Percentiles rank a stretch among this genome's conserved stretches.
Evolutionary conservation across 2,113 vertebrate genomes (phyloP).

Genomic region (Aptenodytes forsteri): DNA sequence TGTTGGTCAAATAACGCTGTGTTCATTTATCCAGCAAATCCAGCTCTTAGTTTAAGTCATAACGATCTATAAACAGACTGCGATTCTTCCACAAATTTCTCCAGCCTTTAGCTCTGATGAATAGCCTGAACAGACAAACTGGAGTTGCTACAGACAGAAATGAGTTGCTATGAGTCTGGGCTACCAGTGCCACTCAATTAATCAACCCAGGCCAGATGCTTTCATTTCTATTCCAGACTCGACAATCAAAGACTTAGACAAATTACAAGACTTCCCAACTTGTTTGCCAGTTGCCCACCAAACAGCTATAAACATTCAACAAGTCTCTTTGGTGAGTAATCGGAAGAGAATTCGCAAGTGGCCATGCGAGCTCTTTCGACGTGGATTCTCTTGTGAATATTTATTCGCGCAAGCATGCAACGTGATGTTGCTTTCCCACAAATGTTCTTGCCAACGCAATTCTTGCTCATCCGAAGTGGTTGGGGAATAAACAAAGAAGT

Average conservation of each 20-base stretch:
- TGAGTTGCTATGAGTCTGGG: rapidly evolving
- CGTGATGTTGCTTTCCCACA: slow-evolving; percentile 35
- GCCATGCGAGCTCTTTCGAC: neutral
- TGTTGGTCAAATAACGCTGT: neutral
- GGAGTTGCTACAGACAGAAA: neutral
- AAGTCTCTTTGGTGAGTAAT: slow-evolving; percentile 16
- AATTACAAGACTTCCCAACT: neutral
- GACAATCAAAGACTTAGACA: neutral
- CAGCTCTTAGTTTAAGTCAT: neutral
- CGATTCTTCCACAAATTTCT: neutral
- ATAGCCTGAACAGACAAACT: neutral
- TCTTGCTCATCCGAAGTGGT: neutral
- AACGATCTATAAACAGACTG: neutral
- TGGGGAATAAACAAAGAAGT: slow-evolving; percentile 42
- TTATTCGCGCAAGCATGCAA: neutral
- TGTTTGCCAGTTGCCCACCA: slow-evolving; percentile 27
- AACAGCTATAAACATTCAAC: neutral
- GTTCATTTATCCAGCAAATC: neutral
- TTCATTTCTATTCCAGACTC: neutral
- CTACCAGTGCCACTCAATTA: neutral
- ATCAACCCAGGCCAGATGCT: neutral
- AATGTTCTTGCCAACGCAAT: slow-evolving; percentile 32
- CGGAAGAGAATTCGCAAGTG: neutral
- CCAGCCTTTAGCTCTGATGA: neutral
- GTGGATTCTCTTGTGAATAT: slow-evolving; percentile 27